phyloP scores from a whole-genome alignment of 2,888 invertebrate species.

The Ommatoiulus sabulosus region DNA sequence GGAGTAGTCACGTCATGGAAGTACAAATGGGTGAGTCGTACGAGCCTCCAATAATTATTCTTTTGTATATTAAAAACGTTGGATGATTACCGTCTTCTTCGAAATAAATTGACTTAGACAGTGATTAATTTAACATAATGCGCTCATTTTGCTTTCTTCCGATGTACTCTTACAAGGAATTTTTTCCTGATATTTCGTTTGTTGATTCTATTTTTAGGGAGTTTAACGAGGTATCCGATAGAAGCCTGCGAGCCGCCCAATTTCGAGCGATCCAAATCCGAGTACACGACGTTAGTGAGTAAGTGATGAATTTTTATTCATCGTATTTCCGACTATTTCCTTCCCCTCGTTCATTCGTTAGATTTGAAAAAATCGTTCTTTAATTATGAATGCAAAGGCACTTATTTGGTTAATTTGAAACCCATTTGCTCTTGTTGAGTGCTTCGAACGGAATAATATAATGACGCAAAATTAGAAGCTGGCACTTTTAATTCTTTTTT shows the following conservation, averaged over 20 bases:
- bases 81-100: conserved; percentile 36
- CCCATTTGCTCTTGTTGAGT: conserved; percentile 13
- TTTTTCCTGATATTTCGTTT: conserved; percentile 47
- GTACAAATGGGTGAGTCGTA: conserved; percentile 61
- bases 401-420: conserved; percentile 39
- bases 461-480: not conserved
- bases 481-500: conserved; percentile 37
- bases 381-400: conserved; percentile 16
- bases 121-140: conserved; percentile 34
- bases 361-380: not conserved
- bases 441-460: not conserved
- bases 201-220: conserved; percentile 68
- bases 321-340: not conserved
- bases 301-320: conserved; percentile 68
- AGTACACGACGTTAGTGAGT: conserved; percentile 90
- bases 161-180: not conserved
- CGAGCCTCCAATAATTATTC: conserved; percentile 10
- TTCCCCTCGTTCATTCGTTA: not conserved
- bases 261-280: conserved; percentile 82
- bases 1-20: conserved; percentile 62
- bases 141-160: conserved; percentile 30
- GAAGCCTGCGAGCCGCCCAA: conserved; percentile 86
- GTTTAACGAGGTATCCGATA: conserved; percentile 81
- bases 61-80: conserved; percentile 23
- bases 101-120: conserved; percentile 42